These are phyloP conservation scores for Neuroterus valhalla DNA, from an alignment of 1,140 invertebrate genomes.

Conservation along the genomic window DNA sequence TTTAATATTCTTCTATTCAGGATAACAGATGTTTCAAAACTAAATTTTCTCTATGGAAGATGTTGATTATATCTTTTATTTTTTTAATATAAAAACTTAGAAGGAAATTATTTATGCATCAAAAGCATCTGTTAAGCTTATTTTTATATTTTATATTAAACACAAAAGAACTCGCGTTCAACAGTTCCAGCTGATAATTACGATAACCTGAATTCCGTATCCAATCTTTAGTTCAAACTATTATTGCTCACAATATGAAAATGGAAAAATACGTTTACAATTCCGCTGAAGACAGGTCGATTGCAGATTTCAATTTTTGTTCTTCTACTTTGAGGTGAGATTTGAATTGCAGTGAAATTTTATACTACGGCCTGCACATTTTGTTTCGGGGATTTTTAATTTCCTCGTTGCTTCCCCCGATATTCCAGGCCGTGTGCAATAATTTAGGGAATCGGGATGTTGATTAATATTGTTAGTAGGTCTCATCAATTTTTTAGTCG, in stretches of 20 bases:
- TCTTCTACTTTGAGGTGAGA: background rate
- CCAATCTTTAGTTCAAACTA: background rate
- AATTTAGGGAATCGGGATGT: background rate
- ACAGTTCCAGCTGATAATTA: no score
- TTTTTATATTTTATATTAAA: no score
- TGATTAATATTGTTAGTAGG: slow-evolving; percentile 1
- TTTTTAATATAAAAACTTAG: no score
- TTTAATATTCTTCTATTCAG: no score
- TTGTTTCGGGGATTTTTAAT: no score
- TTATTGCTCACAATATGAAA: slow-evolving; percentile 42
- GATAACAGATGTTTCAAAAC: no score
- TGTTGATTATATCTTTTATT: no score
- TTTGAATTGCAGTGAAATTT: background rate
- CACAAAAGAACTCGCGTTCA: no score
- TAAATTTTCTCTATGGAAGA: no score
- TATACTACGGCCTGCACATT: background rate
- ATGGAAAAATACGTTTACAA: slow-evolving; percentile 51
- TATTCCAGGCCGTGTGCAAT: background rate
- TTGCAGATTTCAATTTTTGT: background rate
- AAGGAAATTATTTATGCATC: no score
- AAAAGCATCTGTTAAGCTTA: no score
- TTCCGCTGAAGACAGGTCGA: background rate
- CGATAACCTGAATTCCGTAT: no score
- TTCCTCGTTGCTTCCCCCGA: background rate
- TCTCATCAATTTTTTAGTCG: slow-evolving; percentile 44